These are phyloP conservation scores for Philopotamus ludificatus DNA, from an alignment of 1,140 invertebrate genomes.

Conservation along the genomic window DNA sequence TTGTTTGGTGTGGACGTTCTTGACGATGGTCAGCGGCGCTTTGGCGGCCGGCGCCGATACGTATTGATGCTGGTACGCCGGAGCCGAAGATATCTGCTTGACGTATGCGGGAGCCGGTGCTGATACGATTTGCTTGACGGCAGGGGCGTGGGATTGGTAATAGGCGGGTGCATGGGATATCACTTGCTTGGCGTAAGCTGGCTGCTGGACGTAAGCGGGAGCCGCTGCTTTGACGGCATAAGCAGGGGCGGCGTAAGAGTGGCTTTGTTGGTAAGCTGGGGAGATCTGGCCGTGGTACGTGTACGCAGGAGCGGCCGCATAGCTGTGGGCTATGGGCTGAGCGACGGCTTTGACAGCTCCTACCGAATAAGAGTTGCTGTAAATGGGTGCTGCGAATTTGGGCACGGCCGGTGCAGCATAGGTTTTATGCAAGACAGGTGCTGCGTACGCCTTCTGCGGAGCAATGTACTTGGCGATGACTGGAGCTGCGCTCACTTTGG, in stretches of 20 bases:
- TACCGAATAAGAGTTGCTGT: not conserved
- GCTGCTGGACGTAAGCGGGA: conserved; percentile 8
- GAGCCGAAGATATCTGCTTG: conserved; percentile 20
- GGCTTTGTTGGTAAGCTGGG: conserved; percentile 41
- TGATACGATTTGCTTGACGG: conserved; percentile 31
- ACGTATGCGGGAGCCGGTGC: conserved; percentile 32
- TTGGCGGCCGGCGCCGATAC: conserved; percentile 44
- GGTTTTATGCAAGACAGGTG: conserved; percentile 46
- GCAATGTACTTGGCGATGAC: conserved; percentile 49
- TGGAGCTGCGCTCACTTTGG: conserved; percentile 53
- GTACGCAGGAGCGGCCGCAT: conserved; percentile 5
- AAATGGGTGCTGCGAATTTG: conserved; percentile 40
- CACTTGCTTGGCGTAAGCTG: conserved; percentile 24
- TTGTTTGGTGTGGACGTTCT: conserved; percentile 59
- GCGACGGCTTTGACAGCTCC: conserved; percentile 5
- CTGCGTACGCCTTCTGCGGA: conserved; percentile 44
- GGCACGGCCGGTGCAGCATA: conserved; percentile 40
- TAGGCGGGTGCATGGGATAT: conserved; percentile 31
- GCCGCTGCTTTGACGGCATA: conserved; percentile 8
- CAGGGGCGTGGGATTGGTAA: conserved; percentile 16
- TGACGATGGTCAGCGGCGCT: conserved; percentile 46
- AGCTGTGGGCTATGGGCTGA: conserved; percentile 16
- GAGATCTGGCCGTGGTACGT: conserved; percentile 40
- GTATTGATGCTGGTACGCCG: conserved; percentile 13
- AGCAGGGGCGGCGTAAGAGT: conserved; percentile 30